A percentile compares a stretch with the other conserved stretches of the same genome.
phyloP scores from a whole-genome alignment of 2,888 invertebrate genomes.

The Stenurella melanura region DNA sequence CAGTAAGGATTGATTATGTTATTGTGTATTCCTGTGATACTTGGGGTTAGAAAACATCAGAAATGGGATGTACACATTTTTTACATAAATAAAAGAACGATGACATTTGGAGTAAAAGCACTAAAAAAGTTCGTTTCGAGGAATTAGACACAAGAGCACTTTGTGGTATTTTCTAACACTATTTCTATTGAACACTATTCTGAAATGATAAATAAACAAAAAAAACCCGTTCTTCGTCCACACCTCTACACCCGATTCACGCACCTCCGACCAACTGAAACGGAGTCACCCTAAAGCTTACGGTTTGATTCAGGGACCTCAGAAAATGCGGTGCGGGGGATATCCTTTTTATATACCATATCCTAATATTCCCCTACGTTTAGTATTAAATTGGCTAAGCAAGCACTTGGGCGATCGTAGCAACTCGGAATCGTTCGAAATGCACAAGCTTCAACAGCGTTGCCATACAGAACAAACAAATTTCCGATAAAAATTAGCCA shows the following conservation, averaged over 20 bases:
- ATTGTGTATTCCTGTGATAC: slow-evolving; percentile 22
- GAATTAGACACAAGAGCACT: slow-evolving; percentile 60
- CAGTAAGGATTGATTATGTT: neutral
- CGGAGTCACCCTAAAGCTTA: slow-evolving; percentile 67
- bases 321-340: slow-evolving; percentile 48
- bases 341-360: slow-evolving; percentile 37
- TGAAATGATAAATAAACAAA: slow-evolving; percentile 71
- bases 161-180: slow-evolving; percentile 60
- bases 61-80: slow-evolving; percentile 30
- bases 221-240: slow-evolving; percentile 66
- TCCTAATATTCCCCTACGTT: slow-evolving; percentile 37
- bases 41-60: slow-evolving; percentile 11
- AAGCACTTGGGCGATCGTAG: slow-evolving; percentile 29
- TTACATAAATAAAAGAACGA: slow-evolving; percentile 44
- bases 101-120: slow-evolving; percentile 47
- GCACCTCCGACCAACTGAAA: slow-evolving; percentile 71
- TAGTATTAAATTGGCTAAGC: slow-evolving; percentile 42
- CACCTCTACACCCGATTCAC: slow-evolving; percentile 67
- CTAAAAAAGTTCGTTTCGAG: slow-evolving; percentile 45
- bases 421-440: slow-evolving; percentile 38
- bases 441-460: slow-evolving; percentile 30
- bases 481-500: slow-evolving; percentile 13
- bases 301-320: slow-evolving; percentile 45
- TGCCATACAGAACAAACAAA: slow-evolving; percentile 14
- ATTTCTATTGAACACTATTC: slow-evolving; percentile 55